phyloP scores from a whole-genome alignment of 2,113 vertebrate genomes.

The Numenius arquata region DNA sequence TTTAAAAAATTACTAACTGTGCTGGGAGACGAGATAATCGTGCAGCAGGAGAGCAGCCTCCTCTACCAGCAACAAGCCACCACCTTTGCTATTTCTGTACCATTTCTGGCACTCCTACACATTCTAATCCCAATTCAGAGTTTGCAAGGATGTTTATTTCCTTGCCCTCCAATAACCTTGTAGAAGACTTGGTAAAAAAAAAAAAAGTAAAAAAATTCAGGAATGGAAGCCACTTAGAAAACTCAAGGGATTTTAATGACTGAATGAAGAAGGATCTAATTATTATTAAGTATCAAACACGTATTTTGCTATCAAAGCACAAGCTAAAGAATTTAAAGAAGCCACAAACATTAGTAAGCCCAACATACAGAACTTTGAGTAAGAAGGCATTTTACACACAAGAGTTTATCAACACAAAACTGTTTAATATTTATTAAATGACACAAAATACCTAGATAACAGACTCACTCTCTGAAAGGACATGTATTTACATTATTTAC shows the following conservation, averaged over 20 bases:
- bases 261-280: slow-evolving; percentile 38
- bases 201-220: not conserved
- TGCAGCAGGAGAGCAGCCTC: not conserved
- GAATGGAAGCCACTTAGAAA: slow-evolving; percentile 58
- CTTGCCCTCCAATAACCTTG: not conserved
- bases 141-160: not conserved
- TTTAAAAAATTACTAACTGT: not conserved
- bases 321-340: slow-evolving; percentile 25
- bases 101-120: not conserved
- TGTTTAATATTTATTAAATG: slow-evolving; percentile 80
- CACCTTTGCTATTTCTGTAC: not conserved
- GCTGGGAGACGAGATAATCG: not conserved
- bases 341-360: slow-evolving; percentile 44
- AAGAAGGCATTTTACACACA: slow-evolving; percentile 57
- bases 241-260: slow-evolving; percentile 57
- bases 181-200: not conserved
- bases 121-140: not conserved
- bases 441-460: slow-evolving; percentile 80
- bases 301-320: slow-evolving; percentile 27
- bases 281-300: slow-evolving; percentile 26
- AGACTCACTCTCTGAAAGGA: slow-evolving; percentile 77
- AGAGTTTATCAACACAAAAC: slow-evolving; percentile 74
- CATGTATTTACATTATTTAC: slow-evolving; percentile 80
- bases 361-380: slow-evolving; percentile 22
- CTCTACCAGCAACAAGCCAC: not conserved